Conservation (phyloP, 2,888 invertebrate species). For the Petrolisthes cinctipes region DNA sequence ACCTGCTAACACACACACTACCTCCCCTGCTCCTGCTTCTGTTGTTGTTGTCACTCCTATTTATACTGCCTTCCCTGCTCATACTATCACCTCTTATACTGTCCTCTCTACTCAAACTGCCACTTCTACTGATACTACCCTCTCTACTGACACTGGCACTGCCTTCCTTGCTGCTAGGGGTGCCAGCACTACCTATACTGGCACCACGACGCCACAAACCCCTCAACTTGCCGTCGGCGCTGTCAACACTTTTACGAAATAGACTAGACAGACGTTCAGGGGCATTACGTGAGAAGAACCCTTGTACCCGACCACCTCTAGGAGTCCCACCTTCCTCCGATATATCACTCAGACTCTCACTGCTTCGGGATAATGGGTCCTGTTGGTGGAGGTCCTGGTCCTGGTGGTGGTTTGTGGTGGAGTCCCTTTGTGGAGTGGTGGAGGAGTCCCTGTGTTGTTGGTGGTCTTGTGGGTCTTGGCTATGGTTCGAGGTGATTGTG, state of each 20-base stretch:
- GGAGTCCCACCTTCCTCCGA: conserved; percentile 34
- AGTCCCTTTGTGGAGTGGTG: not conserved
- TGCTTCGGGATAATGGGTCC: conserved; percentile 30
- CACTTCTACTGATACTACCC: not conserved
- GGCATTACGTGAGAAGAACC: conserved; percentile 58
- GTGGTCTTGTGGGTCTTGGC: too few species aligned
- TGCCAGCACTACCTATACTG: conserved; percentile 3
- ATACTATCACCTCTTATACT: not conserved
- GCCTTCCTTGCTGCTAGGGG: conserved; percentile 10
- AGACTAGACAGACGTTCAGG: conserved; percentile 63
- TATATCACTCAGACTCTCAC: conserved; percentile 52
- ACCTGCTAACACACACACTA: conserved; percentile 33
- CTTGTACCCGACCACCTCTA: conserved; percentile 19
- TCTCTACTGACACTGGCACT: not conserved
- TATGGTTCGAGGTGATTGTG: too few species aligned
- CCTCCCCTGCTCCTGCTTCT: not conserved
- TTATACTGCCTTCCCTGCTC: not conserved
- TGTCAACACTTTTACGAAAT: conserved; percentile 55
- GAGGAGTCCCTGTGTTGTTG: not conserved
- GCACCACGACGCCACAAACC: conserved; percentile 55
- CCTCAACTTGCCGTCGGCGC: conserved; percentile 59
- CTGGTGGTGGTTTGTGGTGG: not conserved
- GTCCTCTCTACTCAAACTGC: conserved; percentile 22
- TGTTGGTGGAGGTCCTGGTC: not conserved
- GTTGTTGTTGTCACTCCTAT: not conserved